These are phyloP conservation scores for Prunella fulvescens DNA, from an alignment of 2,113 vertebrate genomes.

Conservation along the genomic window DNA sequence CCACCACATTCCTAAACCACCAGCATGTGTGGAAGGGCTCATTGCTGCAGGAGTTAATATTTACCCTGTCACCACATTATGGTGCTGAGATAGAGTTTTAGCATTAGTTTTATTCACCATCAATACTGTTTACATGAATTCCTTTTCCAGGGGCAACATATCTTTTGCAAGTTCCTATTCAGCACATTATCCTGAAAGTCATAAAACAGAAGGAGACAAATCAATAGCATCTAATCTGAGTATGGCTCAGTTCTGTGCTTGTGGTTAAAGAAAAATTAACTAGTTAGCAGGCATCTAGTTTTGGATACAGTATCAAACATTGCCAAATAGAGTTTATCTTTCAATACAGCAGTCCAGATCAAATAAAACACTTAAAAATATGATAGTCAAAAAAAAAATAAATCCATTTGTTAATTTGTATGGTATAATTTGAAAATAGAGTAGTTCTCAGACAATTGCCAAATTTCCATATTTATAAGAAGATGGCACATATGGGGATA, in stretches of 20 bases:
- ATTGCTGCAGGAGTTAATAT: not conserved
- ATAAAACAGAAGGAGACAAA: not conserved
- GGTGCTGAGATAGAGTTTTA: not conserved
- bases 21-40: not conserved
- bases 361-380: not conserved
- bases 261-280: not conserved
- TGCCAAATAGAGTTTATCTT: not conserved
- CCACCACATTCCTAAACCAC: not conserved
- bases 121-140: not conserved
- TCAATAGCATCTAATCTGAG: not conserved
- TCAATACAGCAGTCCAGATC: not conserved
- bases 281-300: not conserved
- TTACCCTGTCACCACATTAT: not conserved
- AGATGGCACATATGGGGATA: conserved; percentile 41
- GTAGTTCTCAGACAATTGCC: conserved; percentile 30
- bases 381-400: not conserved
- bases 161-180: not conserved
- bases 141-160: not conserved
- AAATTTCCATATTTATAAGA: conserved; percentile 67
- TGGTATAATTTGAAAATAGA: conserved; percentile 28
- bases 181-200: not conserved
- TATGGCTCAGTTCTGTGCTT: not conserved
- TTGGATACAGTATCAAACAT: not conserved
- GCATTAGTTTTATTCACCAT: not conserved
- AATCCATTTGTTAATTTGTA: not conserved